Base-by-base conservation (phyloP, 2,888 invertebrate species). In the Sphaeridia pumilis region DNA sequence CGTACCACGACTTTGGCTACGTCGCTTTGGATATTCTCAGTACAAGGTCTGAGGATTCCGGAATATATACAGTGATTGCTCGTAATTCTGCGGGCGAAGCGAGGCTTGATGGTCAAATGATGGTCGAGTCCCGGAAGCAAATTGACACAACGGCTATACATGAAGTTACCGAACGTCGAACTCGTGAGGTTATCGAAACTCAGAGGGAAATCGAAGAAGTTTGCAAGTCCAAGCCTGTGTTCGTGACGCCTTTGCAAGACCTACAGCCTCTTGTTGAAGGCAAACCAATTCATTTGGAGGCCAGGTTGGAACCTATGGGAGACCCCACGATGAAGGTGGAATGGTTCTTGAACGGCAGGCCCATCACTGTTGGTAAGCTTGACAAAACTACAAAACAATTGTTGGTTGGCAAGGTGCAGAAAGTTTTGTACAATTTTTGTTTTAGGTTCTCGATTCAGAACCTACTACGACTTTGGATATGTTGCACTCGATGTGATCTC, bases 391-490 rank as follows among this genome's bases (percentile, higher is more conserved):
- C n/a, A n/a, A n/a, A n/a, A n/a, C n/a, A n/a, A n/a, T n/a, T n/a
- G n/a, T n/a, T n/a, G n/a, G n/a, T n/a, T n/a, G n/a, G n/a, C n/a
- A n/a, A n/a, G n/a, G n/a, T n/a, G n/a, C n/a, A n/a, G n/a, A n/a
- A n/a, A n/a, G n/a, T n/a, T n/a, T n/a, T n/a, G n/a, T n/a, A n/a
- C n/a, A n/a, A n/a, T 43, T 43, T 43, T 22, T 67, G 69, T 59
- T 42, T 46, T 61, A 70, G 73, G 74, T 41, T 89, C 89, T 43
- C 80, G 95, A 68, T 95, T 93, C 75, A 82, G 84, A 69, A 92
- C 93, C 24, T 89, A 92, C 70, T 87, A 92, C 68, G 97, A 98
- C 69, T 97, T 97, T 70, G 97, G 97, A 20, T 94, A 89, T 70
- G 92, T 97, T 49, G 92, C 95, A 34, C 74, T 98, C 64, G 97